phyloP scores from a whole-genome alignment of 2,797 vertebrate species.

The Netta rufina region DNA sequence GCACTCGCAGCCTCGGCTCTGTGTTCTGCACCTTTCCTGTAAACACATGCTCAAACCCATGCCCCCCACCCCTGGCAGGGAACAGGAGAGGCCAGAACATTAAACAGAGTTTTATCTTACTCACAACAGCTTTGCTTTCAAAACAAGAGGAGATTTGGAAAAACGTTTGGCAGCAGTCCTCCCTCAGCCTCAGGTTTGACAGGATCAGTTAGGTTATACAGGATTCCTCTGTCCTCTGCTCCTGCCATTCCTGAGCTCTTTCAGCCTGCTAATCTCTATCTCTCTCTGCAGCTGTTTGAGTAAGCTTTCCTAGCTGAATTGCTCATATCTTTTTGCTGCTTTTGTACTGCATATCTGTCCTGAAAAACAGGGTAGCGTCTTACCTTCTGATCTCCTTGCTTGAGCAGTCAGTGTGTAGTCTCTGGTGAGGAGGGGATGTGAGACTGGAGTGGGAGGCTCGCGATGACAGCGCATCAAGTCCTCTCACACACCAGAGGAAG shows the following conservation, averaged over 20 bases:
- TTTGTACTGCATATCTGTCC: neutral
- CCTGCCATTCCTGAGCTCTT: neutral
- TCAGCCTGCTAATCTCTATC: neutral
- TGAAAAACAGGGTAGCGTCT: neutral
- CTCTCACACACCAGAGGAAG: neutral
- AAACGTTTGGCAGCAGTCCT: neutral
- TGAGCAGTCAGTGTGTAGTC: neutral
- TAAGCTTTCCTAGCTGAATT: neutral
- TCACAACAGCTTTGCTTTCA: neutral
- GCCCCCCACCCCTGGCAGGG: accelerated
- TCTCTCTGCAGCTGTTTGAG: constrained; percentile 2
- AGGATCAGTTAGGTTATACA: neutral
- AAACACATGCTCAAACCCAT: accelerated
- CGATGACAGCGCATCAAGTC: constrained; percentile 17
- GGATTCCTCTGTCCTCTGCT: neutral
- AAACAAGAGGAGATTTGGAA: neutral
- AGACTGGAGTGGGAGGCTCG: constrained; percentile 38
- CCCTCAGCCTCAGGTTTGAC: neutral
- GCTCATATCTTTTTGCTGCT: neutral
- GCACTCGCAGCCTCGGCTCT: neutral
- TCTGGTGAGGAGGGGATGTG: neutral
- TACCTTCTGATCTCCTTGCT: neutral
- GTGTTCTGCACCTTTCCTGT: neutral
- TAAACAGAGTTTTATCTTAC: neutral
- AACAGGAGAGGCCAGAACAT: neutral